Conservation (phyloP, 2,113 vertebrate genomes). For the Hystrix cristata region DNA sequence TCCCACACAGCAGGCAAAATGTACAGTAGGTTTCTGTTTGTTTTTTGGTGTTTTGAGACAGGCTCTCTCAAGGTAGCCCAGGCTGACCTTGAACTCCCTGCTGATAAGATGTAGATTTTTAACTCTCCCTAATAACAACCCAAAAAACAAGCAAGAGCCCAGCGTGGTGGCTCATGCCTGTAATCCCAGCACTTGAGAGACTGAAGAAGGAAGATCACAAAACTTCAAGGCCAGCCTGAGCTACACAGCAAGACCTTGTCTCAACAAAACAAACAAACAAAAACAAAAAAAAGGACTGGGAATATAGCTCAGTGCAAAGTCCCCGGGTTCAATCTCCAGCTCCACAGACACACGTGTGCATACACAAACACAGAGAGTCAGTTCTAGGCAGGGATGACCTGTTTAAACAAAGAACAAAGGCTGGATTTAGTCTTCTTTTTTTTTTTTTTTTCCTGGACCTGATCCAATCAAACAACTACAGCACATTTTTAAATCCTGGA, state of each 20-base stretch:
- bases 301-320: not conserved
- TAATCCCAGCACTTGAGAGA: not conserved
- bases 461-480: not conserved
- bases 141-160: not conserved
- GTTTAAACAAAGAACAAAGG: not conserved
- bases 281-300: not conserved
- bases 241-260: not conserved
- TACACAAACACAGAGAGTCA: not conserved
- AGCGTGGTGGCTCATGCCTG: not conserved
- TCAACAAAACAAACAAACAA: not conserved
- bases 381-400: not conserved
- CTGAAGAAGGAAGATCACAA: not conserved
- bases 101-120: not conserved
- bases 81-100: not conserved
- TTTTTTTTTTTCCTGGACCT: not conserved
- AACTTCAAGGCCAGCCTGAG: not conserved
- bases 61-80: not conserved
- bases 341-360: too few relatives aligned
- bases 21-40: not conserved
- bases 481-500: slow-evolving; percentile 5
- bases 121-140: not conserved
- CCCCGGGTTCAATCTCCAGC: not conserved
- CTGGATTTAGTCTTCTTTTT: not conserved
- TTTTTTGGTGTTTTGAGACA: not conserved
- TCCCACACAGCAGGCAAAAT: not conserved